Percentiles rank a stretch among this genome's conserved stretches.
phyloP scores from a whole-genome alignment of 2,113 vertebrate species.

The Rynchops niger region DNA sequence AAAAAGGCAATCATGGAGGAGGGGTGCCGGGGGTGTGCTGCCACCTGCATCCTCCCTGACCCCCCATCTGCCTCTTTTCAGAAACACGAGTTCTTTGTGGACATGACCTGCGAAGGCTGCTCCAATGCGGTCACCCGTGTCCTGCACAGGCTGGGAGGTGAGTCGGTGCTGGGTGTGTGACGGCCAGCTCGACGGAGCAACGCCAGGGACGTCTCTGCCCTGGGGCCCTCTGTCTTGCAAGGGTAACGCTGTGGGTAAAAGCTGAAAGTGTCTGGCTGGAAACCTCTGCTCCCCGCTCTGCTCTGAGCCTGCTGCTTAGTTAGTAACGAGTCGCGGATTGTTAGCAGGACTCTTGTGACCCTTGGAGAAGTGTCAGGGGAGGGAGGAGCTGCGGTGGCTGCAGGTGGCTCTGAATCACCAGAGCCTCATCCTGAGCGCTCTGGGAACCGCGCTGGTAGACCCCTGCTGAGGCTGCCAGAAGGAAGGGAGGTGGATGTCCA shows the following conservation, averaged over 20 bases:
- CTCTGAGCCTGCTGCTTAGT: neutral
- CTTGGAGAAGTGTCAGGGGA: neutral
- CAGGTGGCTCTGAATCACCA: neutral
- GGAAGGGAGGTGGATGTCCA: neutral
- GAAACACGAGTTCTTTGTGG: conserved; percentile 95
- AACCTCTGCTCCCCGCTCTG: neutral
- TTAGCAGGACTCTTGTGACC: neutral
- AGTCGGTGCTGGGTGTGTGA: conserved; percentile 34
- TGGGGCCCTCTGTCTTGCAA: neutral
- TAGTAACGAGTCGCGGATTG: neutral
- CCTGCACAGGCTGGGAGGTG: conserved; percentile 86
- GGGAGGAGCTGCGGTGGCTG: neutral
- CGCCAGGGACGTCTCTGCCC: neutral
- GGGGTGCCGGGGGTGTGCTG: accelerated
- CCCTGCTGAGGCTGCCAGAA: neutral
- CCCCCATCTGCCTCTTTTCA: conserved; percentile 47
- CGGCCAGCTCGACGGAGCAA: neutral
- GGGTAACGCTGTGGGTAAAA: neutral
- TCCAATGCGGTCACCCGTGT: conserved; percentile 87
- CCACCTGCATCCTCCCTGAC: neutral
- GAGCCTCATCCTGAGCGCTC: neutral
- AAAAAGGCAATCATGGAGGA: neutral
- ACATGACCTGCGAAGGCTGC: conserved; percentile 95
- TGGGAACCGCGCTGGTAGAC: neutral
- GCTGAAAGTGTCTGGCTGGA: neutral